These are phyloP conservation scores for Microtus californicus DNA, from an alignment of 2,797 vertebrate species.

Conservation along the genomic window DNA sequence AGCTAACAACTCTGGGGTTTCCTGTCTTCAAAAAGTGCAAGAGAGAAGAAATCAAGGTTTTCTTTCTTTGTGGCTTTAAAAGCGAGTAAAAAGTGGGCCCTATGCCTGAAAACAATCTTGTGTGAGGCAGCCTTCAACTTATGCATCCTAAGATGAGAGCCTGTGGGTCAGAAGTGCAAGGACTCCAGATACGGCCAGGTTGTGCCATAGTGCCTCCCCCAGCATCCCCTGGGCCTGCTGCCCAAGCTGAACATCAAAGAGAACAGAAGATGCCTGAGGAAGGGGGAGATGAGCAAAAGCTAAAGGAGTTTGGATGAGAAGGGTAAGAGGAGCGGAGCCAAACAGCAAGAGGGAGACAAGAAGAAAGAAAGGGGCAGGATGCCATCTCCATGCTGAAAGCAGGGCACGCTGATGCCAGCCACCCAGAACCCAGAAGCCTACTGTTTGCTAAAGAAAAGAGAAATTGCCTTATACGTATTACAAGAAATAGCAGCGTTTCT, in stretches of 20 bases:
- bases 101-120: not conserved
- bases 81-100: not conserved
- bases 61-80: not conserved
- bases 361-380: not conserved
- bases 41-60: not conserved
- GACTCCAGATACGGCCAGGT: fast-evolving
- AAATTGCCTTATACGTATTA: not conserved
- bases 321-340: not conserved
- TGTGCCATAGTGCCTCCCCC: not conserved
- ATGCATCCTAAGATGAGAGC: not conserved
- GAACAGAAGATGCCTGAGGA: not conserved
- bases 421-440: fast-evolving
- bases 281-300: not conserved
- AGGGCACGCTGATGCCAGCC: not conserved
- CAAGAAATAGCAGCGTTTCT: not conserved
- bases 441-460: not conserved
- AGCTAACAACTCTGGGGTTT: not conserved
- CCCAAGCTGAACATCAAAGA: not conserved
- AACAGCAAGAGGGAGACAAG: not conserved
- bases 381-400: not conserved
- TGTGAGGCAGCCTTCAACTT: not conserved
- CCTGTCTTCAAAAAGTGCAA: fast-evolving
- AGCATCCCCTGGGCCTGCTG: not conserved
- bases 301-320: not conserved
- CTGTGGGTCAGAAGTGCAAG: fast-evolving